Percentiles rank a stretch among this genome's conserved stretches.
Evolutionary conservation across 2,113 vertebrate species (phyloP).

Genomic region (Tachycineta bicolor): DNA sequence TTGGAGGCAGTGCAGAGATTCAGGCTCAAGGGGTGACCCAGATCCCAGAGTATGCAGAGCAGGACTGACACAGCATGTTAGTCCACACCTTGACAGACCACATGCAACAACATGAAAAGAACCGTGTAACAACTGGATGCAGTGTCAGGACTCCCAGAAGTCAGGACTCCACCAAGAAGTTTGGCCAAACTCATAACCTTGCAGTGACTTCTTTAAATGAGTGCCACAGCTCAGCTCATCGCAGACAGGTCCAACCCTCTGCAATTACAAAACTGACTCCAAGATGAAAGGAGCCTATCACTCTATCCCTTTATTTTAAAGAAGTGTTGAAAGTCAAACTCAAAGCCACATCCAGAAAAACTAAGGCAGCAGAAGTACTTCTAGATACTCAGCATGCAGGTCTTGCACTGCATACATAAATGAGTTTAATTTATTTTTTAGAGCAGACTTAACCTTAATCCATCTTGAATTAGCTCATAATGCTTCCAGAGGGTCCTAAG

Average conservation of each 20-base stretch:
- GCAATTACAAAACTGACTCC: background rate
- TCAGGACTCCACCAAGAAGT: background rate
- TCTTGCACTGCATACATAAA: background rate
- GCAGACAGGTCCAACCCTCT: background rate
- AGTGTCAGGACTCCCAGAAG: background rate
- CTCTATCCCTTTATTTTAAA: background rate
- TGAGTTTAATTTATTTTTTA: background rate
- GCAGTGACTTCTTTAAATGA: background rate
- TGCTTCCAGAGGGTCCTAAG: background rate
- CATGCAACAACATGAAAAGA: rapidly evolving
- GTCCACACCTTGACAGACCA: background rate
- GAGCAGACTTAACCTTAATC: conserved; percentile 20
- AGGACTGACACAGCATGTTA: rapidly evolving
- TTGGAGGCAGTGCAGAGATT: background rate
- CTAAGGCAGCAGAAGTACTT: background rate
- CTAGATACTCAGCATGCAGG: background rate
- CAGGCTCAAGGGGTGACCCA: background rate
- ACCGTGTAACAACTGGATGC: rapidly evolving
- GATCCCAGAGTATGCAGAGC: background rate
- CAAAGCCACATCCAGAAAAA: background rate
- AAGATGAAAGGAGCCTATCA: background rate
- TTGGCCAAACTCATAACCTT: background rate
- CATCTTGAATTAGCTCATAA: background rate
- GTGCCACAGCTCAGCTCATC: background rate
- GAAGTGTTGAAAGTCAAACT: background rate